A percentile compares a stretch with the other conserved stretches of the same genome.
phyloP scores from a whole-genome alignment of 2,888 invertebrate species.

The Zaprionus bogoriensis region DNA sequence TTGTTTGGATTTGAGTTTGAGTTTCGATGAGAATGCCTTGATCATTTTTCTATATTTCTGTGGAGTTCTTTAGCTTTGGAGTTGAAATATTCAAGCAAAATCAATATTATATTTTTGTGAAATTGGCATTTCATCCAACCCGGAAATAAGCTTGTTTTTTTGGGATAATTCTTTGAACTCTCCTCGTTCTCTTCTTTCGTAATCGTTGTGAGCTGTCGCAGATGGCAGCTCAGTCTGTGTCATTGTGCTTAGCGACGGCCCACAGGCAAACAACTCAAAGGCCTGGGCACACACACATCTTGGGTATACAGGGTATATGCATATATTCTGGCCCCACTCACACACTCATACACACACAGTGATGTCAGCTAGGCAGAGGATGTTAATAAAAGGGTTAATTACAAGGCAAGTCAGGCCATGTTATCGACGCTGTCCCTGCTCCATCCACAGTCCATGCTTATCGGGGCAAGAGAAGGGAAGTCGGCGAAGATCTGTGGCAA shows the following conservation, averaged over 20 bases:
- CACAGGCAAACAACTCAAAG: slow-evolving; percentile 1
- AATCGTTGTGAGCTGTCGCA: background rate
- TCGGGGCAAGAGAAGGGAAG: slow-evolving; percentile 24
- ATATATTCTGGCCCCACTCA: background rate
- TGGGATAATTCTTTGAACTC: background rate
- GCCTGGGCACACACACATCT: background rate
- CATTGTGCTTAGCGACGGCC: background rate
- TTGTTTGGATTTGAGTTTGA: no score
- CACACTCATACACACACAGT: slow-evolving; percentile 1
- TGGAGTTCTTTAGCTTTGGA: no score
- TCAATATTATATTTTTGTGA: no score
- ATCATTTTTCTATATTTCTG: no score
- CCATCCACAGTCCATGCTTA: background rate
- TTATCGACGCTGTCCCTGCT: slow-evolving; percentile 11
- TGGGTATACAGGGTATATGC: background rate
- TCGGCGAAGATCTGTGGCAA: slow-evolving; percentile 26
- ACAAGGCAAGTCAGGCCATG: slow-evolving; percentile 44
- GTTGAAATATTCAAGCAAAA: no score
- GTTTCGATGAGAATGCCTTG: no score
- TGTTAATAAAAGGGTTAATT: slow-evolving; percentile 70
- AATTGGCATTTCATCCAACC: no score
- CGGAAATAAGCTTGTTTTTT: no score
- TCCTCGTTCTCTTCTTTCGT: background rate
- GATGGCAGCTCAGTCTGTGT: background rate
- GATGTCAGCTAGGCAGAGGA: slow-evolving; percentile 21